phyloP scores from a whole-genome alignment of 2,888 invertebrate species.

The Blastobasis lacticolella region DNA sequence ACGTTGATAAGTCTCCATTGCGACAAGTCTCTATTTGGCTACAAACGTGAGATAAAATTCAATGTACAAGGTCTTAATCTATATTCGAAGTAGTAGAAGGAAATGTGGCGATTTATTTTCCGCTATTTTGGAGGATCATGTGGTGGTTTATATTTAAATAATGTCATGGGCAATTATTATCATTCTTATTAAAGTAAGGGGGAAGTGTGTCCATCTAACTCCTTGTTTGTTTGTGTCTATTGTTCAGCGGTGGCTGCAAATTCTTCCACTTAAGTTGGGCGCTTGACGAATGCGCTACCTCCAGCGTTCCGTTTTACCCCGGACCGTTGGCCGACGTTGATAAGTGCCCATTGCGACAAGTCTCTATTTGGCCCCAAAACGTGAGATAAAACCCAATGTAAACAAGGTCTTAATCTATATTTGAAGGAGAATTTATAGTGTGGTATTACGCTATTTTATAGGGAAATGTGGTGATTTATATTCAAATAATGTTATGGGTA shows the following conservation, averaged over 20 bases:
- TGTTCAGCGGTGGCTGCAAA: slow-evolving; percentile 44
- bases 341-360: slow-evolving; percentile 51
- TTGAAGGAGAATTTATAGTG: too few relatives aligned
- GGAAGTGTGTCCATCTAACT: too few relatives aligned
- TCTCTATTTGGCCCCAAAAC: slow-evolving; percentile 41
- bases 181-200: too few relatives aligned
- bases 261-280: slow-evolving; percentile 50
- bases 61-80: slow-evolving; percentile 16
- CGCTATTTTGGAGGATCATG: too few relatives aligned
- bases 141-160: too few relatives aligned
- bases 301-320: slow-evolving; percentile 47
- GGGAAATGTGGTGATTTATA: too few relatives aligned
- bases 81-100: too few relatives aligned
- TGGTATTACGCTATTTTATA: too few relatives aligned
- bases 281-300: slow-evolving; percentile 48
- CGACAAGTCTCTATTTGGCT: slow-evolving; percentile 46
- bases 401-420: too few relatives aligned
- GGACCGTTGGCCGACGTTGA: slow-evolving; percentile 52
- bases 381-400: slow-evolving; percentile 41
- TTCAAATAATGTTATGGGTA: too few relatives aligned
- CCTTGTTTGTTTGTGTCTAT: slow-evolving; percentile 34
- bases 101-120: too few relatives aligned
- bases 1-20: slow-evolving; percentile 56
- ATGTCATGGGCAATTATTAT: too few relatives aligned
- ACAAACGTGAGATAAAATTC: slow-evolving; percentile 42